Evolutionary conservation across 2,113 vertebrate species (phyloP).

Genomic region (Orientallactaga bullata): DNA sequence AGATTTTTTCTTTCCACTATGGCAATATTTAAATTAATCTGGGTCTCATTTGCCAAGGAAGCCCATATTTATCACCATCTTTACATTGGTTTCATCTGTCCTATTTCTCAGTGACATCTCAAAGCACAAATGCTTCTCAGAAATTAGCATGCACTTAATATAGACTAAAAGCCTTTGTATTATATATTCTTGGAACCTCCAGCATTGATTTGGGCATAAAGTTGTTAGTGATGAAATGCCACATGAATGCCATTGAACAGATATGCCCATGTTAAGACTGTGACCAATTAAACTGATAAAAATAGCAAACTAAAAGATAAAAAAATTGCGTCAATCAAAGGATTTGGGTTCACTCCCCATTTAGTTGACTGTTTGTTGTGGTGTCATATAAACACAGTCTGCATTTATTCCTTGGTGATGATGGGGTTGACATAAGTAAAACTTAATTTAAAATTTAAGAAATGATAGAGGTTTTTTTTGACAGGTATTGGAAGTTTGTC

Average conservation of each 20-base stretch:
- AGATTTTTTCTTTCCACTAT: slow-evolving; percentile 16
- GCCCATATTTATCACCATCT: slow-evolving; percentile 22
- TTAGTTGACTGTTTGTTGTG: slow-evolving; percentile 72
- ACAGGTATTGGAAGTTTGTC: slow-evolving; percentile 70
- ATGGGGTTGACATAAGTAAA: slow-evolving; percentile 77
- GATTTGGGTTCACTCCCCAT: slow-evolving; percentile 46
- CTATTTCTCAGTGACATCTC: slow-evolving; percentile 44
- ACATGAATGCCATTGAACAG: slow-evolving; percentile 58
- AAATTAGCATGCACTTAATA: slow-evolving; percentile 49
- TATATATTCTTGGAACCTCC: slow-evolving; percentile 52
- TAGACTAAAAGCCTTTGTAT: neutral
- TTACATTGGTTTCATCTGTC: slow-evolving; percentile 52
- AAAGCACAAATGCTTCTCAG: slow-evolving; percentile 55
- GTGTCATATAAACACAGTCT: slow-evolving; percentile 70
- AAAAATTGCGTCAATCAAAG: slow-evolving; percentile 67
- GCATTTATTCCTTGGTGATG: slow-evolving; percentile 71
- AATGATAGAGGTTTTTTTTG: slow-evolving; percentile 66
- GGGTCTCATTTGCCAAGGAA: slow-evolving; percentile 39
- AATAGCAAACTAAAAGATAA: slow-evolving; percentile 73
- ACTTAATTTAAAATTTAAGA: slow-evolving; percentile 76
- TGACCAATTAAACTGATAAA: slow-evolving; percentile 72
- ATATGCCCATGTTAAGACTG: slow-evolving; percentile 63
- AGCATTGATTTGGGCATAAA: slow-evolving; percentile 48
- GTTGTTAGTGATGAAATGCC: slow-evolving; percentile 69
- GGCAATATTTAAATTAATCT: slow-evolving; percentile 43